Percentiles rank a stretch among this genome's conserved stretches.
These are phyloP conservation scores for Hypocryptadius cinnamomeus DNA, from an alignment of 2,113 vertebrate genomes.

Conservation along the genomic window DNA sequence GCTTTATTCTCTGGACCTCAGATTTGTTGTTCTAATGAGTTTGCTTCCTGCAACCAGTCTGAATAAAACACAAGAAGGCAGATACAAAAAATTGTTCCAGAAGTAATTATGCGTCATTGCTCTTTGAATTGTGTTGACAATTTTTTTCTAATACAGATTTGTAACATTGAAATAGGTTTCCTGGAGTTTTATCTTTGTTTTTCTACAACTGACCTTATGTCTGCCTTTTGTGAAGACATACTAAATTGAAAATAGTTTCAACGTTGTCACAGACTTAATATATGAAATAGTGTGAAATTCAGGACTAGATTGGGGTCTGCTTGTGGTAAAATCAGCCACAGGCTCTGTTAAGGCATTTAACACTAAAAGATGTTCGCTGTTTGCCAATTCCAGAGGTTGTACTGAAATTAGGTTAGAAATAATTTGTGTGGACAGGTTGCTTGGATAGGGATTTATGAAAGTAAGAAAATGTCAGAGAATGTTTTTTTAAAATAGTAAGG, in stretches of 20 bases:
- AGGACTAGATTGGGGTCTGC: not conserved
- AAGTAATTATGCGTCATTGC: not conserved
- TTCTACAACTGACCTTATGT: not conserved
- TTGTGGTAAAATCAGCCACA: not conserved
- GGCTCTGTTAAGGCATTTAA: not conserved
- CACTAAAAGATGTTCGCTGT: not conserved
- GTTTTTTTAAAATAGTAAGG: not conserved
- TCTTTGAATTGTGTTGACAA: not conserved
- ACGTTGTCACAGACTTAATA: not conserved
- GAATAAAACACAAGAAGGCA: not conserved
- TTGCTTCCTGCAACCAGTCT: not conserved
- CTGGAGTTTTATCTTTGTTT: not conserved
- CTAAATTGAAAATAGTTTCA: not conserved
- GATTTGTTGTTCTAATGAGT: not conserved
- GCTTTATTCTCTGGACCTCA: not conserved
- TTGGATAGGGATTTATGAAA: not conserved
- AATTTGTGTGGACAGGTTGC: not conserved
- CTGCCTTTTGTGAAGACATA: not conserved
- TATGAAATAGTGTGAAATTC: not conserved
- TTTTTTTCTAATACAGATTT: not conserved
- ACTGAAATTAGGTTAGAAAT: not conserved
- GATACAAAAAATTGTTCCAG: not conserved
- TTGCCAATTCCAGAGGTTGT: not conserved
- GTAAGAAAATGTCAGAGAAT: not conserved
- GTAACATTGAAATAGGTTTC: not conserved